Percentiles rank a stretch among this genome's conserved stretches.
Evolutionary conservation across 2,888 invertebrate species (phyloP).

Genomic region (Lissocephala sabroskyi): DNA sequence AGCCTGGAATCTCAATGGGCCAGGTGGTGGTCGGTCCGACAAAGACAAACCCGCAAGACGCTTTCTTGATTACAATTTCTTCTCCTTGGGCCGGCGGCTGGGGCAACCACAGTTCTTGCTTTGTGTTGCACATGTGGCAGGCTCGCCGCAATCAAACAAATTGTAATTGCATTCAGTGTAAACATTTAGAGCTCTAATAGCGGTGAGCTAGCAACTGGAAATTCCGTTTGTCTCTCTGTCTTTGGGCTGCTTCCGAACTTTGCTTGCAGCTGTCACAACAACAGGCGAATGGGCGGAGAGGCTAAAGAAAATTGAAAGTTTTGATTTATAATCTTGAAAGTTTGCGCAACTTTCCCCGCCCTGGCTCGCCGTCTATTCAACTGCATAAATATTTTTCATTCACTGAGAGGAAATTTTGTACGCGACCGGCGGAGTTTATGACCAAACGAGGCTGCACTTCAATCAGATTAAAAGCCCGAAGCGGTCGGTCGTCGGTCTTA

Average conservation of each 20-base stretch:
- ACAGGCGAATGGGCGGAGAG: not conserved
- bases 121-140: too few species aligned
- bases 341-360: too few species aligned
- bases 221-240: too few species aligned
- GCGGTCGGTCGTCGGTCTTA: not conserved
- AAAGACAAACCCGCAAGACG: conserved; percentile 53
- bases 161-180: too few species aligned
- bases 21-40: conserved; percentile 36
- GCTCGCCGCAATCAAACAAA: too few species aligned
- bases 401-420: conserved; percentile 14
- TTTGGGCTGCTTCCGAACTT: too few species aligned
- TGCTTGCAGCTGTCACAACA: too few species aligned
- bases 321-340: conserved; percentile 61
- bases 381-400: conserved; percentile 55
- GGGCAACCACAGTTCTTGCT: too few species aligned
- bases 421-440: conserved; percentile 25
- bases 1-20: too few species aligned
- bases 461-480: conserved; percentile 64
- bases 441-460: conserved; percentile 47
- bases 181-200: too few species aligned
- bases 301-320: conserved; percentile 57
- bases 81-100: too few species aligned
- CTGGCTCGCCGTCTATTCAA: conserved; percentile 40
- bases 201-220: too few species aligned
- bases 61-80: conserved; percentile 57